These are phyloP conservation scores for Polyodon spathula DNA, from an alignment of 2,113 vertebrate genomes.

Conservation along the genomic window DNA sequence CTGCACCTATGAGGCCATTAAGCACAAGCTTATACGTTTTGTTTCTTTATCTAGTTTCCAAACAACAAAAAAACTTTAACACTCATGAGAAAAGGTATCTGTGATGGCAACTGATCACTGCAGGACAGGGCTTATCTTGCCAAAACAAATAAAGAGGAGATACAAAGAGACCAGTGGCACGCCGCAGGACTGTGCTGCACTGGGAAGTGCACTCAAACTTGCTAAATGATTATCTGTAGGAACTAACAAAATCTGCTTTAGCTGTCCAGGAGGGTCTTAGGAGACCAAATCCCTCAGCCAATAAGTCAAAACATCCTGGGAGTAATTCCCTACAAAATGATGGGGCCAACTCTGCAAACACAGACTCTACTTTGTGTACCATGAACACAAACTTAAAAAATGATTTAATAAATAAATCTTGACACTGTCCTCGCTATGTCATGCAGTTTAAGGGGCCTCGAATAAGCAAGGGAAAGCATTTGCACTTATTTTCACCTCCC, in stretches of 20 bases:
- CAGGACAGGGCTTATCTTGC: slow-evolving; percentile 13
- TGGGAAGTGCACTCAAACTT: too few relatives aligned
- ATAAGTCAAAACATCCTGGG: too few relatives aligned
- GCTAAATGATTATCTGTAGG: too few relatives aligned
- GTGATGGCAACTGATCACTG: background rate
- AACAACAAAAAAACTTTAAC: background rate
- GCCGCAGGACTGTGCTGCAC: too few relatives aligned
- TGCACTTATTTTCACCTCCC: background rate
- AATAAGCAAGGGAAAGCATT: background rate
- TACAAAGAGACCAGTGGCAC: background rate
- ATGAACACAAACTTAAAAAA: too few relatives aligned
- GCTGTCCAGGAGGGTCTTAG: too few relatives aligned
- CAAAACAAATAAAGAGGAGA: slow-evolving; percentile 33
- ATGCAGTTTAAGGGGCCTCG: background rate
- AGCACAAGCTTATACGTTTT: background rate
- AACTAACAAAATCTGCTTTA: too few relatives aligned
- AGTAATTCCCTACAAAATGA: too few relatives aligned
- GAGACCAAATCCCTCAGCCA: too few relatives aligned
- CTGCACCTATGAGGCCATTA: slow-evolving; percentile 2
- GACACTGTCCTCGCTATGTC: background rate
- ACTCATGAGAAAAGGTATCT: background rate
- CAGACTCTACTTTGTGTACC: too few relatives aligned
- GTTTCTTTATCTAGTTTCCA: slow-evolving; percentile 9
- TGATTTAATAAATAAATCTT: too few relatives aligned
- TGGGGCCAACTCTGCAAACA: too few relatives aligned